Evolutionary conservation across 2,888 invertebrate species (phyloP), one percentile per base, ranked within the genome.

Genomic region (Leptopilina myrica): DNA sequence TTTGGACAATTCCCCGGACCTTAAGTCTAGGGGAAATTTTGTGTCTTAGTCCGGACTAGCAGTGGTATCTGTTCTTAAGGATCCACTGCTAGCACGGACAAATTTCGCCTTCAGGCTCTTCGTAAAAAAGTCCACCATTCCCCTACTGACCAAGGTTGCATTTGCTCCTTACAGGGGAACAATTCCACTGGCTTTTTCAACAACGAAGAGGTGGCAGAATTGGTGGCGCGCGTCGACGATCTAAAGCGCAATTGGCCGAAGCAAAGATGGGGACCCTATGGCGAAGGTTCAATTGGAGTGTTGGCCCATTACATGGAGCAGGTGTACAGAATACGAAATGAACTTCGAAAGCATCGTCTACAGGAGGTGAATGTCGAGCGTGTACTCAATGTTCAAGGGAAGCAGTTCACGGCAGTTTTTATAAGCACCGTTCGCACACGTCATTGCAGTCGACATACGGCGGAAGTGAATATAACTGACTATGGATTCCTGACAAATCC

Each of bases 281-380:
- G 94, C 84, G 96, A 96, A 85, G 95, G 94, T 81, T 95, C 95
- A 80, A 96, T 97, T 81, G 97, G 97, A 1, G 96, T 97, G n/a
- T 95, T 97, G 91, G 95, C 96, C 0, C 96, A 96, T 0, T 97
- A 97, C 90, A 94, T 96, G 0, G 97, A 97, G 92, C 97, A 97
- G 92, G 93, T 94, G 5, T 94, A 95, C 85, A 93, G 95, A 82
- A 96, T 97, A 82, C 93, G 97, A 79, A 94, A 94, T 46, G 96
- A 96, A 87, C 91, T 97, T 78, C 92, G 96, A 43, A 96, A 96
- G 88, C 93, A 95, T 6, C 93, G 95, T 49, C 93, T 97, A 91
- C 94, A 94, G 83, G 95, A 95, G 79, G 95, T 97, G 66, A 95
- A 96, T 12, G 97, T 97, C 2, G 97, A 97, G 88, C 92, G 97